Conservation (phyloP, 2,113 vertebrate species). For the Rostratula benghalensis region DNA sequence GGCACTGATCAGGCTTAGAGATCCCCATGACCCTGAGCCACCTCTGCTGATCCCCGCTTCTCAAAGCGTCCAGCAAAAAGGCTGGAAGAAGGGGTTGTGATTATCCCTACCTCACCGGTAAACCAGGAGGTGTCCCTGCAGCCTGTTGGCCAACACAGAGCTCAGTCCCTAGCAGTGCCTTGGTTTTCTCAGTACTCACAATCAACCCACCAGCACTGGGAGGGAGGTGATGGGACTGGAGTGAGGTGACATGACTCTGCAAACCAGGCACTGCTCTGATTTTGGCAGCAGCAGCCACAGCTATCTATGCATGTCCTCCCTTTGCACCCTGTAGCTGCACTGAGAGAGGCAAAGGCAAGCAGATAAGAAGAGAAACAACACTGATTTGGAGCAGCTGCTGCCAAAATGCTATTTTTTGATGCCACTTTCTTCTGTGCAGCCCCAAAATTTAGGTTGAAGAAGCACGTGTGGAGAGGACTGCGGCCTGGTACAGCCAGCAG, state of each 20-base stretch:
- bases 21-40: fast-evolving
- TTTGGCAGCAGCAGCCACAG: not conserved
- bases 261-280: not conserved
- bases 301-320: not conserved
- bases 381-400: not conserved
- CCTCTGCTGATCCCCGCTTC: not conserved
- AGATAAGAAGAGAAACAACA: not conserved
- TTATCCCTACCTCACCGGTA: not conserved
- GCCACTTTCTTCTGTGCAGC: not conserved
- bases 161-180: not conserved
- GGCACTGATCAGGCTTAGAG: fast-evolving
- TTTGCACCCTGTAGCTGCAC: not conserved
- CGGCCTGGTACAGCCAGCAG: not conserved
- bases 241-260: not conserved
- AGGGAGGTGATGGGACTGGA: not conserved
- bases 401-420: not conserved
- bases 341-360: not conserved
- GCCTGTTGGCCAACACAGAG: not conserved
- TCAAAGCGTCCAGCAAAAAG: not conserved
- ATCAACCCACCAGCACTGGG: not conserved
- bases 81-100: not conserved
- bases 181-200: not conserved
- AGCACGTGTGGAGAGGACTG: not conserved
- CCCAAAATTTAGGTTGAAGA: not conserved
- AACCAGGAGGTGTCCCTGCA: not conserved